A percentile compares a stretch with the other conserved stretches of the same genome.
phyloP scores from a whole-genome alignment of 1,140 invertebrate species.

The Leguminivora glycinivorella region DNA sequence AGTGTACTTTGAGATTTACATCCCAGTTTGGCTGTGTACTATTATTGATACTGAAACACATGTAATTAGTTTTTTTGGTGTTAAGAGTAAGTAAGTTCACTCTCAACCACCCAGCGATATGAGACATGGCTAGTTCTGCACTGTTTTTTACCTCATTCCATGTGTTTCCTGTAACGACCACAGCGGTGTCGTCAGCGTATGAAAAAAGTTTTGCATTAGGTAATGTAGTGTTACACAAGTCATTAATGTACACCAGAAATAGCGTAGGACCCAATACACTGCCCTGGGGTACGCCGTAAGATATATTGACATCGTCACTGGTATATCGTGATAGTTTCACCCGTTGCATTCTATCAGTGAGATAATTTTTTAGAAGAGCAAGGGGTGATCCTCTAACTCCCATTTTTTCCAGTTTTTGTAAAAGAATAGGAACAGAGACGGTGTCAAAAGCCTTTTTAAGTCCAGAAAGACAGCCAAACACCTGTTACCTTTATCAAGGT shows the following conservation, averaged over 20 bases:
- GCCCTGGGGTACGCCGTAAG: not conserved
- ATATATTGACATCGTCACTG: not conserved
- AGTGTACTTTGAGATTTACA: slow-evolving; percentile 26
- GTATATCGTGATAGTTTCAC: too few species aligned
- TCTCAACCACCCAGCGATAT: not conserved
- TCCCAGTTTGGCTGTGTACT: not conserved
- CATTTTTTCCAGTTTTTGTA: too few species aligned
- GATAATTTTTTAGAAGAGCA: too few species aligned
- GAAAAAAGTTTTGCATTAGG: not conserved
- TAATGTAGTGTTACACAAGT: too few species aligned
- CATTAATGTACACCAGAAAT: not conserved
- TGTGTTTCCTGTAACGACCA: not conserved
- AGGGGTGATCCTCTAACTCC: too few species aligned
- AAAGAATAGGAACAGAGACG: not conserved
- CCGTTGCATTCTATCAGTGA: too few species aligned
- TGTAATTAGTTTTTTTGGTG: not conserved
- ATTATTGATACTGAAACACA: too few species aligned
- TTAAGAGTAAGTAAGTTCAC: not conserved
- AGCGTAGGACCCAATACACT: not conserved
- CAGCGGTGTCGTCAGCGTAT: not conserved
- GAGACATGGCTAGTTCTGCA: not conserved
- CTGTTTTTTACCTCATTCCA: not conserved
- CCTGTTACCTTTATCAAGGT: not conserved
- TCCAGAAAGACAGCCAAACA: not conserved
- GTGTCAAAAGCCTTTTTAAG: not conserved